Percentiles rank a stretch among this genome's conserved stretches.
These are phyloP conservation scores for Choloepus hoffmanni DNA, from an alignment of 2,113 vertebrate genomes.

Conservation along the genomic window DNA sequence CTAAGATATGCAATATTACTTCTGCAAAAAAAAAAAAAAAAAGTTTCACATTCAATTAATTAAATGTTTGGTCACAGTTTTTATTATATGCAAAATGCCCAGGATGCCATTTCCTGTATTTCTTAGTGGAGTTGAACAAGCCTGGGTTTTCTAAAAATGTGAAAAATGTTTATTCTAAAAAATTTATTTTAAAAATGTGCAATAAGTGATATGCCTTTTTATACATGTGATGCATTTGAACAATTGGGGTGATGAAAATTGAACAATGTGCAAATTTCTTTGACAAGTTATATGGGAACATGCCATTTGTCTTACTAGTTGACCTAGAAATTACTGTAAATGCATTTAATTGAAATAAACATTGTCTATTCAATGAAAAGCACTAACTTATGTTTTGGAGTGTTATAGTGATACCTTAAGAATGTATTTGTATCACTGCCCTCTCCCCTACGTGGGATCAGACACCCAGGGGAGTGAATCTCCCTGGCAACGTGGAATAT, in stretches of 20 bases:
- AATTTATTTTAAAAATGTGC: no score
- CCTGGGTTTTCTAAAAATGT: not conserved
- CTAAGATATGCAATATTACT: not conserved
- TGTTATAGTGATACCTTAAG: constrained; percentile 44
- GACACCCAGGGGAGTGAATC: no score
- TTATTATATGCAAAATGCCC: not conserved
- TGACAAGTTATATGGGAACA: not conserved
- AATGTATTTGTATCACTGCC: constrained; percentile 14
- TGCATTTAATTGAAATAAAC: not conserved
- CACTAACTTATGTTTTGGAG: not conserved
- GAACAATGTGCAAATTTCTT: no score
- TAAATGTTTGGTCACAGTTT: not conserved
- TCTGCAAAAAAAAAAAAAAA: not conserved
- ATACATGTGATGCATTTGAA: no score
- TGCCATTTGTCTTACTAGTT: not conserved
- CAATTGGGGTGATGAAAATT: no score
- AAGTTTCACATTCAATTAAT: not conserved
- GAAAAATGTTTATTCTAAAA: no score
- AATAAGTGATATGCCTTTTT: no score
- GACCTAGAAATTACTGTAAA: not conserved
- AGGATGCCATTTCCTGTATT: not conserved
- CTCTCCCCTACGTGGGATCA: no score
- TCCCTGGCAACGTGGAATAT: no score
- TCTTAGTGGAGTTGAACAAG: not conserved
- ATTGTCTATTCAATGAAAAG: not conserved